These are phyloP conservation scores for Zaprionus ghesquierei DNA, from an alignment of 1,140 invertebrate genomes.

Conservation along the genomic window DNA sequence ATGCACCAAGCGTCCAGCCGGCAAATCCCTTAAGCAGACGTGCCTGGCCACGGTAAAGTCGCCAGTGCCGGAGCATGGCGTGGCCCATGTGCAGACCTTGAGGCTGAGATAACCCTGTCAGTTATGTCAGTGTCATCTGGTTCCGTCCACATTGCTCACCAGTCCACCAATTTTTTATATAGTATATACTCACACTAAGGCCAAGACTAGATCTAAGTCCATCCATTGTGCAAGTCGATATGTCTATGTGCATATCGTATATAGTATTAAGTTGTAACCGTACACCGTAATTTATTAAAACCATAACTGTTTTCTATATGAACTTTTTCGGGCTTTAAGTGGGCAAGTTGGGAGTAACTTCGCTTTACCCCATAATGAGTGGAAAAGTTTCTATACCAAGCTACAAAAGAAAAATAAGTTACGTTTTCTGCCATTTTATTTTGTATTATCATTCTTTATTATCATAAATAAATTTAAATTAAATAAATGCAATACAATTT, in stretches of 20 bases:
- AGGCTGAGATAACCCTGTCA: constrained; percentile 72
- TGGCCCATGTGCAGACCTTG: constrained; percentile 82
- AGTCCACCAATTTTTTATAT: constrained; percentile 1
- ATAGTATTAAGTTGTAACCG: constrained; percentile 18
- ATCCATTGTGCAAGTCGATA: constrained; percentile 11
- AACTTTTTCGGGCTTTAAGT: neutral
- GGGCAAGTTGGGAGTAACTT: neutral
- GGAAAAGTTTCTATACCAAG: neutral
- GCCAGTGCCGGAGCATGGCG: constrained; percentile 83
- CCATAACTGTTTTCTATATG: neutral
- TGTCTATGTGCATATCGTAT: neutral
- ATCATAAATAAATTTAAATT: constrained; percentile 80
- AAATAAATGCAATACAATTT: constrained; percentile 82
- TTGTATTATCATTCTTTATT: constrained; percentile 78
- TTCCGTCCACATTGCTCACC: constrained; percentile 5
- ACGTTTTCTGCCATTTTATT: neutral
- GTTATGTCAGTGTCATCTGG: neutral
- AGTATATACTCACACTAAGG: constrained; percentile 2
- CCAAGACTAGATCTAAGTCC: constrained; percentile 35
- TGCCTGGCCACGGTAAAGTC: constrained; percentile 84
- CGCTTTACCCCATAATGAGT: too few species aligned
- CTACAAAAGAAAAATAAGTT: neutral
- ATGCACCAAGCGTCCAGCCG: constrained; percentile 82
- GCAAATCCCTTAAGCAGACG: constrained; percentile 83
- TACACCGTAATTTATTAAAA: constrained; percentile 28